Conservation (phyloP, 2,797 vertebrate species). For the Malurus splendens region DNA sequence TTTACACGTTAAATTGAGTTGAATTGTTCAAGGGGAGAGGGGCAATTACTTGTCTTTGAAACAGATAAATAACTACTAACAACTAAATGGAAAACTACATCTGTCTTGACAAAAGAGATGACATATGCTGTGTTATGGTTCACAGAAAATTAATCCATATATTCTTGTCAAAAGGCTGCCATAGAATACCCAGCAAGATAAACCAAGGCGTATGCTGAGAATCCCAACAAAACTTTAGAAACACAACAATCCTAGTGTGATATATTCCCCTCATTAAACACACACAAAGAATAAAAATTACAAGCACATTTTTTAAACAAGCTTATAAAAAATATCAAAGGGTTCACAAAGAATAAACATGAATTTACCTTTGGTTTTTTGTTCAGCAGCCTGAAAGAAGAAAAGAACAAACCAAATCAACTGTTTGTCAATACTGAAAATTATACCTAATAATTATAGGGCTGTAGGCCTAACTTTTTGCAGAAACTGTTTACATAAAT, state of each 20-base stretch:
- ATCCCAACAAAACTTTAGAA: neutral
- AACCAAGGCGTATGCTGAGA: neutral
- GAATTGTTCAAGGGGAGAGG: neutral
- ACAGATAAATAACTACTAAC: neutral
- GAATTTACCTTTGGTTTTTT: slow-evolving; percentile 95
- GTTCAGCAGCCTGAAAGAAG: slow-evolving; percentile 86
- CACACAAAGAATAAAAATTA: neutral
- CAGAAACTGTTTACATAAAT: neutral
- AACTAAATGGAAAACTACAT: neutral
- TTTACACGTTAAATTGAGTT: neutral
- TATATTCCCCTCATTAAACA: neutral
- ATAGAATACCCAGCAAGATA: neutral
- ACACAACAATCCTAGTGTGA: neutral
- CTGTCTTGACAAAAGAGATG: neutral
- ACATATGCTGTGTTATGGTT: neutral
- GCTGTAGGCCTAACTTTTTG: neutral
- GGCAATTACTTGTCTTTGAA: neutral
- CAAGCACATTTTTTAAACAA: neutral
- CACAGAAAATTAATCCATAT: neutral
- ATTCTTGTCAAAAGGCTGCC: neutral
- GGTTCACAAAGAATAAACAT: neutral
- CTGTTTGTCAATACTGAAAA: neutral
- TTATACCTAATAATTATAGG: neutral
- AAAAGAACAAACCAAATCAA: slow-evolving; percentile 62
- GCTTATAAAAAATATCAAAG: neutral